A percentile compares a stretch with the other conserved stretches of the same genome.
Conservation (phyloP, 37 sponge, comb jelly and placozoan genomes). For the Spongilla lacustris region DNA sequence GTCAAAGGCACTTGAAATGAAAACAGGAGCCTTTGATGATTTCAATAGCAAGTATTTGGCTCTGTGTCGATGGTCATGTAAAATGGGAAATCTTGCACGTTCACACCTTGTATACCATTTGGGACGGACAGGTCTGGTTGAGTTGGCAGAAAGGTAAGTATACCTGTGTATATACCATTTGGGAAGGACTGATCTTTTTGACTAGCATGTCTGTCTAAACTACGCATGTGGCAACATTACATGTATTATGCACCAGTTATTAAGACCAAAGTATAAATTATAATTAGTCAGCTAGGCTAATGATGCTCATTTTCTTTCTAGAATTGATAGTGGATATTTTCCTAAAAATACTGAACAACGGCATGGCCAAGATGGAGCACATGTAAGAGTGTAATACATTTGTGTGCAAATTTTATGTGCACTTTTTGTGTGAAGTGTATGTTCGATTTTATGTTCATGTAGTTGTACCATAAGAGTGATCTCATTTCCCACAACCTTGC, state of each 20-base stretch:
- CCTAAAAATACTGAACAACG: background rate
- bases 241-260: too few relatives aligned
- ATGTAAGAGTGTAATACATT: background rate
- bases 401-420: background rate
- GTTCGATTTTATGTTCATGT: background rate
- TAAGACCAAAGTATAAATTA: too few relatives aligned
- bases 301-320: background rate
- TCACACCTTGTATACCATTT: background rate
- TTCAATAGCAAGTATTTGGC: background rate
- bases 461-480: too few relatives aligned
- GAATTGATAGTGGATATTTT: background rate
- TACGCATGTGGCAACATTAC: too few relatives aligned
- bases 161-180: too few relatives aligned
- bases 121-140: background rate
- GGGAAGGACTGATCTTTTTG: too few relatives aligned
- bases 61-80: background rate
- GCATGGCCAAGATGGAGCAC: background rate
- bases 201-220: too few relatives aligned
- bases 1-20: background rate
- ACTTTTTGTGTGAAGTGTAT: too few relatives aligned
- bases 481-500: too few relatives aligned
- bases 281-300: too few relatives aligned
- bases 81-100: background rate
- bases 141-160: background rate
- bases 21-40: background rate